These are phyloP conservation scores for Nephila pilipes DNA, from an alignment of 1,140 invertebrate species.

Conservation along the genomic window DNA sequence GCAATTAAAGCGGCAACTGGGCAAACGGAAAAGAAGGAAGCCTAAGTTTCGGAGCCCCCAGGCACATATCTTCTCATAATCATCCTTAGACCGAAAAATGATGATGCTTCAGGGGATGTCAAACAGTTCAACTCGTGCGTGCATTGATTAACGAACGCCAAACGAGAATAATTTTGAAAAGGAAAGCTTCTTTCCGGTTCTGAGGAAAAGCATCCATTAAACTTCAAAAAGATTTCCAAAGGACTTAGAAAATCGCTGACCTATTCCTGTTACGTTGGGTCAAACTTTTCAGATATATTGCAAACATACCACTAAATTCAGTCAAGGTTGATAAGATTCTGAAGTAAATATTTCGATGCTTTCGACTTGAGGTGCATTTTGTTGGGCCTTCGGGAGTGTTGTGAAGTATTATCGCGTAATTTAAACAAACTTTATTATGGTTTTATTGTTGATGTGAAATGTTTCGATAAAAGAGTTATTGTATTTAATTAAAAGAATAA, in stretches of 20 bases:
- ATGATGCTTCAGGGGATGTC: neutral
- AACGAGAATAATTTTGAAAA: neutral
- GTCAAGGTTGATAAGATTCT: neutral
- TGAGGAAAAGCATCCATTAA: neutral
- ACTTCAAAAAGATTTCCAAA: neutral
- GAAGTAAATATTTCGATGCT: neutral
- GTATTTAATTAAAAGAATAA: no score
- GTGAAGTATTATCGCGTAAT: no score
- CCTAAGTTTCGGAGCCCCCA: neutral
- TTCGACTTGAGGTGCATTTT: neutral
- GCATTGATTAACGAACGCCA: constrained; percentile 6
- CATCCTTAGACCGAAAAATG: neutral
- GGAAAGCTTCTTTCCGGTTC: constrained; percentile 12
- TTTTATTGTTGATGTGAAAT: no score
- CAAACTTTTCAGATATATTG: neutral
- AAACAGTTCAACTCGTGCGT: neutral
- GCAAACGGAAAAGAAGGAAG: neutral
- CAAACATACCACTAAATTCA: neutral
- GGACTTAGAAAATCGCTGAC: neutral
- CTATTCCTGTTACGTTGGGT: neutral
- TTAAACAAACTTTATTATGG: no score
- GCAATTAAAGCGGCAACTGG: constrained; percentile 11
- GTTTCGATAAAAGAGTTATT: no score
- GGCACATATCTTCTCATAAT: neutral
- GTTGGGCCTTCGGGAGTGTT: no score